phyloP scores from a whole-genome alignment of 2,888 invertebrate genomes.

The Cotesia congregata region DNA sequence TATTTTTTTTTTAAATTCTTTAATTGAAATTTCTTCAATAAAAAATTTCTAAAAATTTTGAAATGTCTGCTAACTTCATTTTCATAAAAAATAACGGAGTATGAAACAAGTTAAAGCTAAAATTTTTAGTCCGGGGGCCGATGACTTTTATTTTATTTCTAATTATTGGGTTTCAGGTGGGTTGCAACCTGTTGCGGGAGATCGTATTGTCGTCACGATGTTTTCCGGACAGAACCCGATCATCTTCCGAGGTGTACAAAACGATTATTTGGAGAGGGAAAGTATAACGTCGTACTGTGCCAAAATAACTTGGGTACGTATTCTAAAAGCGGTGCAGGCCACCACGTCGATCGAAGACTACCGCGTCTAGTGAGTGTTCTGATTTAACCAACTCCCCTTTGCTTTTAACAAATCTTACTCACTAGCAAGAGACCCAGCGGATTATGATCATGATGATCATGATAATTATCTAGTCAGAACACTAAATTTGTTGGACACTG shows the following conservation, averaged over 20 bases:
- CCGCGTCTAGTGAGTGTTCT: constrained; percentile 39
- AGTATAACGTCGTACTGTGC: constrained; percentile 60
- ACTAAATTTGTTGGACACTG: no score
- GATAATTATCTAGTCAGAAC: background rate
- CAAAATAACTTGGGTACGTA: constrained; percentile 65
- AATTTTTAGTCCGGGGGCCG: background rate
- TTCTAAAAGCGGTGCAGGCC: constrained; percentile 66
- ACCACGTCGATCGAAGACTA: constrained; percentile 53
- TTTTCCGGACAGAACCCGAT: constrained; percentile 52
- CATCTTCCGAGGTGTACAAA: constrained; percentile 3
- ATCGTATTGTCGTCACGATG: constrained; percentile 43
- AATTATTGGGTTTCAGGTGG: constrained; percentile 7
- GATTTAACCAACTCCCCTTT: constrained; percentile 26
- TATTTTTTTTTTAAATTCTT: no score
- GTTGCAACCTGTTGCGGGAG: constrained; percentile 30
- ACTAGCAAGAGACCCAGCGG: constrained; percentile 19
- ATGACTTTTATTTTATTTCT: background rate
- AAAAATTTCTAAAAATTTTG: no score
- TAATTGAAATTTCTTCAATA: no score
- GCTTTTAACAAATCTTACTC: background rate
- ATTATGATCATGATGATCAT: constrained; percentile 7
- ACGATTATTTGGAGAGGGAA: constrained; percentile 37
- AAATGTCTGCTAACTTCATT: no score
- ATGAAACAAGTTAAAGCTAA: background rate
- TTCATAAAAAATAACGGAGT: background rate